Evolutionary conservation across 1,140 invertebrate species (phyloP).

Genomic region (Druon quercuslanigerum): DNA sequence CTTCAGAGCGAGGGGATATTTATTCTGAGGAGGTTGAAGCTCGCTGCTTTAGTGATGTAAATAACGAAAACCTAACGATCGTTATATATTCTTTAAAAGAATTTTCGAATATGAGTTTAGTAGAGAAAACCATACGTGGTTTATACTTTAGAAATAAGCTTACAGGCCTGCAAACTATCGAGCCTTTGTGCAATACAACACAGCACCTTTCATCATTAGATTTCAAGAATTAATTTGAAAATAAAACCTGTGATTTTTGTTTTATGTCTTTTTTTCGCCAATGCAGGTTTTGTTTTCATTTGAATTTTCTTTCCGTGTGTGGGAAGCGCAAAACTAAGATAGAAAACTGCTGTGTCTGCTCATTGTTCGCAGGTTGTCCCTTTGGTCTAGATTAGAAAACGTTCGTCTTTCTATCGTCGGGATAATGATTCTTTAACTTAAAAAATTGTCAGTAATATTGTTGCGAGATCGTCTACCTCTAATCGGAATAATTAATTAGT

Average conservation of each 20-base stretch:
- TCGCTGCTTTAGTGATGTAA: conserved; percentile 13
- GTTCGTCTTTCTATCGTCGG: conserved; percentile 16
- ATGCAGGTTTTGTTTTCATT: no score
- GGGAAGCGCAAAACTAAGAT: no score
- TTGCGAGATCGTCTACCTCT: background rate
- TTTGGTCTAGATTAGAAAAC: background rate
- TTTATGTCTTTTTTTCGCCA: no score
- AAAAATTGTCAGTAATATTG: background rate
- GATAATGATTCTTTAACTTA: background rate
- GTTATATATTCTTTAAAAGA: conserved; percentile 31
- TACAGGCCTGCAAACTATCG: conserved; percentile 49
- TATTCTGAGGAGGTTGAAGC: conserved; percentile 16
- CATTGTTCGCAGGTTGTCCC: conserved; percentile 42
- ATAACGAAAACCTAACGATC: conserved; percentile 15
- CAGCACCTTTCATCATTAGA: conserved; percentile 33
- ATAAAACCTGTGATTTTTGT: no score
- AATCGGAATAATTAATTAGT: conserved; percentile 14
- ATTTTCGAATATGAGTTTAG: conserved; percentile 23
- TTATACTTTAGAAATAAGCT: background rate
- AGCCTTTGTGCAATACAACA: conserved; percentile 61
- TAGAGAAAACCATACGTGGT: conserved; percentile 9
- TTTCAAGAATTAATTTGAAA: conserved; percentile 33
- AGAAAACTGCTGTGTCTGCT: conserved; percentile 43
- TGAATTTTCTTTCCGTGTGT: no score
- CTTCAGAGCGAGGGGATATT: conserved; percentile 15